Base-by-base conservation (phyloP, 2,113 vertebrate species). In the Pseudolaguvia tuberculata region DNA sequence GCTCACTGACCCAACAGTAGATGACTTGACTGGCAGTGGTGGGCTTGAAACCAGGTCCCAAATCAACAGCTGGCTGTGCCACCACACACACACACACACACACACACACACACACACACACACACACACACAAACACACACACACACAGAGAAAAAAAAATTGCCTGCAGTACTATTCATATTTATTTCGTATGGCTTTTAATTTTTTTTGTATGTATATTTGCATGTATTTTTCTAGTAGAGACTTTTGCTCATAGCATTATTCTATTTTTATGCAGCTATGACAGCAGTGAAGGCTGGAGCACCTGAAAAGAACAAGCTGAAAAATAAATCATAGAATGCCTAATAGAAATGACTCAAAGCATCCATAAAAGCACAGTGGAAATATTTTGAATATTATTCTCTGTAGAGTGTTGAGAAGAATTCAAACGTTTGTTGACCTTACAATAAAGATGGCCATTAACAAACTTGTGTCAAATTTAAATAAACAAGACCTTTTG, bases 401-500 rank as follows among this genome's bases (percentile, higher is more conserved):
- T 61, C 39, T 53, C 39, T 66, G 48, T 70, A 31, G 35, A 53
- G 39, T 68, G 27, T 55, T 57, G 56, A 57, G 61, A 62, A 68
- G 63, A 58, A 72, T 27, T 69, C 48, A 70, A 39, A 74, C 59
- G 42, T 69, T 70, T 62, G 74, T 50, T 73, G 67, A 75, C 66
- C 61, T 47, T 62, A 72, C 57, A 75, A 55, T 23, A 29, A 56
- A 71, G 35, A 74, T 58, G 23, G 20, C 29, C 74, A 66, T 17
- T 21, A 27, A 75, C 62, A 82, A 75, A 72, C 29, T 80, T 51
- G 13, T 42, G 35, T 31, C 42, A 39, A 23, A 69, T 61, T 75
- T 31, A 80, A 72, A 82, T 76, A 80, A 82, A 78, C 59, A 72
- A 50, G 25, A 29, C n/a, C 51, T 80, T 35, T 75, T n/a, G 29